Base-by-base conservation (phyloP, 2,113 vertebrate genomes). In the Rhabdomys dilectus region DNA sequence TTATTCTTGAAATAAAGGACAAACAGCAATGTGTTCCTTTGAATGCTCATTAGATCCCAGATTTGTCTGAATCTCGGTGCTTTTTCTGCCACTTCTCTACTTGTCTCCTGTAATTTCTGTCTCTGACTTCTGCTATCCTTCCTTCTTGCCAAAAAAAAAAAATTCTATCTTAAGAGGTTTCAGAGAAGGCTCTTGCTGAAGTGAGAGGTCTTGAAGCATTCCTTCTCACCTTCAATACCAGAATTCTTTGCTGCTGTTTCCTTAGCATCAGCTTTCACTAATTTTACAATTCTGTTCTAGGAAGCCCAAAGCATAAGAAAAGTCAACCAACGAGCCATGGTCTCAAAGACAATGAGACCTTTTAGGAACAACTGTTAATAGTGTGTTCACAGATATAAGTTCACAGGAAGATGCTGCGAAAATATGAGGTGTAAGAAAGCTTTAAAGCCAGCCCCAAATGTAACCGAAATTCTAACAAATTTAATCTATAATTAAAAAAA, bases 111-210 rank as follows among this genome's bases (percentile, higher is more conserved):
- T 36, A 64, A 62, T 90, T 89, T 89, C 89, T 80, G 12, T 36
- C 70, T 36, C 53, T 68, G 42, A 68, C 76, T 87, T 45, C 7
- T 85, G 62, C 21, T 48, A 36, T 88, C 21, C 39, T 1, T 86
- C 66, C 68, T 92, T 75, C 8, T 29, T 73, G 4, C n/a, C 64
- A 91, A 91, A 84, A 68, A 78, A 91, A 91, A 84, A 68, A 78
- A 95, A 91, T 76, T 73, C 15, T 86, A 68, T 70, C 89, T 94
- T 42, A 89, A 77, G 60, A 96, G 22, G 62, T 89, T 87, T 92
- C 72, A 80, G 91, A 82, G 66, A 84, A 90, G 80, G 68, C n/a
- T 72, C 89, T 87, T 48, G 4, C 89, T 39, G 70, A 81, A 91
- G 66, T 48, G 1, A 77, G 34, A 88, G 81, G 7, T 34, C 81